Conservation (phyloP, 2,797 vertebrate genomes). For the Rallus crepitans region DNA sequence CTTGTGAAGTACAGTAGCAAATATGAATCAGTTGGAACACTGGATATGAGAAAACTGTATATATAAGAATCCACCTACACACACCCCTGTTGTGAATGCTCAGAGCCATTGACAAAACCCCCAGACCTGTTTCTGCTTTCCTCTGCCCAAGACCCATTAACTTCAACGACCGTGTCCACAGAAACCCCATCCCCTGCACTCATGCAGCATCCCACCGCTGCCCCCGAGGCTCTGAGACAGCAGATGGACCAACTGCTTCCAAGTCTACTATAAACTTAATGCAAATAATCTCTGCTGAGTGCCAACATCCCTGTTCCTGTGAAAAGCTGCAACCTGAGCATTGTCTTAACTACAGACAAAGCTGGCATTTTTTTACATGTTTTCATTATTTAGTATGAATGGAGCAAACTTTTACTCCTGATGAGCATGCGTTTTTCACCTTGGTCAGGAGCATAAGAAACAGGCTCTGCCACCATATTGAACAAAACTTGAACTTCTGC, state of each 20-base stretch:
- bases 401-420: neutral
- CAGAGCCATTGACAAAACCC: neutral
- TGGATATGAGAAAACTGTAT: neutral
- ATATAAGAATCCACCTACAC: neutral
- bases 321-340: neutral
- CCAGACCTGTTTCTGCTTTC: neutral
- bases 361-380: neutral
- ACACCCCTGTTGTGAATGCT: neutral
- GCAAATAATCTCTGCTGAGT: neutral
- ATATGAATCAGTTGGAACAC: neutral
- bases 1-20: neutral
- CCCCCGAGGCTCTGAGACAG: neutral
- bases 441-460: neutral
- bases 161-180: fast-evolving
- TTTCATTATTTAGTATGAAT: neutral
- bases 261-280: neutral
- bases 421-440: neutral
- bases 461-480: neutral
- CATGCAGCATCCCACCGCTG: fast-evolving
- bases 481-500: neutral
- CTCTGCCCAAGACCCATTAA: neutral
- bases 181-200: neutral
- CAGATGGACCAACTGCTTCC: neutral
- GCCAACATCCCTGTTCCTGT: neutral
- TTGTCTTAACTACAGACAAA: neutral